Percentiles rank a stretch among this genome's conserved stretches.
Conservation (phyloP, 2,113 vertebrate genomes). For the Ammodytes dubius region DNA sequence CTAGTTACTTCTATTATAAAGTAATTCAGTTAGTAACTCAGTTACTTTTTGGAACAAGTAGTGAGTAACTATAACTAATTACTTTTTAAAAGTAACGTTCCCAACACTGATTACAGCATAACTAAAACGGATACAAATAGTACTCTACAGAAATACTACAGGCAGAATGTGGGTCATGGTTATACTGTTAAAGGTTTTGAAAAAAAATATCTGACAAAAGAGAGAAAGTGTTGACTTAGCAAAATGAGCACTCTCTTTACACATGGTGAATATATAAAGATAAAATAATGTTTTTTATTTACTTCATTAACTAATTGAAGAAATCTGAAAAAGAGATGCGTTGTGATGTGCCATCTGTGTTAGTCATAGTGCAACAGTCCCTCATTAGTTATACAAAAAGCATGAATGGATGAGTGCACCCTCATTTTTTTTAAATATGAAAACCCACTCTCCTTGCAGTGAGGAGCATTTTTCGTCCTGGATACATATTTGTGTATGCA, state of each 20-base stretch:
- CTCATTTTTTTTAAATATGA: conserved; percentile 10
- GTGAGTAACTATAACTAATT: too few relatives aligned
- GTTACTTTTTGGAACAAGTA: too few relatives aligned
- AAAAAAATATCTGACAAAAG: conserved; percentile 9
- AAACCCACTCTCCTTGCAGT: background rate
- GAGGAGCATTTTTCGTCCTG: conserved; percentile 11
- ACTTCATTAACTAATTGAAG: background rate
- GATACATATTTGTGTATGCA: conserved; percentile 22
- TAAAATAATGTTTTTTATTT: background rate
- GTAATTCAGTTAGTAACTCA: too few relatives aligned
- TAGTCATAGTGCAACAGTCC: background rate
- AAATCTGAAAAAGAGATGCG: background rate
- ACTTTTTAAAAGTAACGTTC: too few relatives aligned
- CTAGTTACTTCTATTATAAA: too few relatives aligned
- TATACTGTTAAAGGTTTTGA: background rate
- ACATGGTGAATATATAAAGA: conserved; percentile 3
- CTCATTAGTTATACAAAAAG: conserved; percentile 24
- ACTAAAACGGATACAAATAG: conserved; percentile 4
- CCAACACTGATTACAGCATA: background rate
- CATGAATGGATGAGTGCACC: conserved; percentile 9
- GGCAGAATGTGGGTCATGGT: background rate
- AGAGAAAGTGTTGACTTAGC: background rate
- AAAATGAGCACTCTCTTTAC: background rate
- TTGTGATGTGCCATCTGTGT: background rate
- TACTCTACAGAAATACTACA: conserved; percentile 6